phyloP scores from a whole-genome alignment of 2,888 invertebrate species.

The Euspilapteryx auroguttella region DNA sequence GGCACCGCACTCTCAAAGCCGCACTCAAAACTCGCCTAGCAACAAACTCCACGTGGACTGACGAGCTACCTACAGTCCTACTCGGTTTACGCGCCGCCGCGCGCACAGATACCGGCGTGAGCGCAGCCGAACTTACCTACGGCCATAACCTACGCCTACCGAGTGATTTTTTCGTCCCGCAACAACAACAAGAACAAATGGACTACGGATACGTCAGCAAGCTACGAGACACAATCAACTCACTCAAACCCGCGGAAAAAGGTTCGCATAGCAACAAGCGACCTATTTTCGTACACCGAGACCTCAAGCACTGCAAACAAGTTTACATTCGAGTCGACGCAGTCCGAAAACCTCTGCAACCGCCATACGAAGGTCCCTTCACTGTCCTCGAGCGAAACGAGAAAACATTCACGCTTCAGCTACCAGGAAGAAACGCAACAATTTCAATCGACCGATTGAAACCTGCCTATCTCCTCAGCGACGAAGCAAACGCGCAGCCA shows the following conservation, averaged over 20 bases:
- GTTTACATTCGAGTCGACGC: slow-evolving; percentile 10
- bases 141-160: slow-evolving; percentile 8
- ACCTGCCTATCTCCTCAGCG: slow-evolving; percentile 8
- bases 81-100: slow-evolving; percentile 10
- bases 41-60: slow-evolving; percentile 9
- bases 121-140: slow-evolving; percentile 8
- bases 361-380: slow-evolving; percentile 9
- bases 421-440: slow-evolving; percentile 5
- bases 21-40: slow-evolving; percentile 1
- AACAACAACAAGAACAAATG: not conserved
- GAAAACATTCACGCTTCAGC: too few species aligned
- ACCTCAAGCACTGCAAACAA: slow-evolving; percentile 6
- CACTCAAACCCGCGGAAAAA: not conserved
- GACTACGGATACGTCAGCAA: slow-evolving; percentile 1
- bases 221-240: slow-evolving; percentile 1
- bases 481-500: not conserved
- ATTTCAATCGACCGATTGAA: slow-evolving; percentile 11
- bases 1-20: slow-evolving; percentile 3
- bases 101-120: slow-evolving; percentile 5
- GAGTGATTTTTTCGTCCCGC: slow-evolving; percentile 6
- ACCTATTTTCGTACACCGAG: slow-evolving; percentile 3
- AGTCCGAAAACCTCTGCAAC: slow-evolving; percentile 9
- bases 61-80: slow-evolving; percentile 16
- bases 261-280: not conserved
- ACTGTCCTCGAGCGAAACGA: slow-evolving; percentile 5